A percentile compares a stretch with the other conserved stretches of the same genome.
These are phyloP conservation scores for Dendropsophus ebraccatus DNA, from an alignment of 2,113 vertebrate species.

Conservation along the genomic window DNA sequence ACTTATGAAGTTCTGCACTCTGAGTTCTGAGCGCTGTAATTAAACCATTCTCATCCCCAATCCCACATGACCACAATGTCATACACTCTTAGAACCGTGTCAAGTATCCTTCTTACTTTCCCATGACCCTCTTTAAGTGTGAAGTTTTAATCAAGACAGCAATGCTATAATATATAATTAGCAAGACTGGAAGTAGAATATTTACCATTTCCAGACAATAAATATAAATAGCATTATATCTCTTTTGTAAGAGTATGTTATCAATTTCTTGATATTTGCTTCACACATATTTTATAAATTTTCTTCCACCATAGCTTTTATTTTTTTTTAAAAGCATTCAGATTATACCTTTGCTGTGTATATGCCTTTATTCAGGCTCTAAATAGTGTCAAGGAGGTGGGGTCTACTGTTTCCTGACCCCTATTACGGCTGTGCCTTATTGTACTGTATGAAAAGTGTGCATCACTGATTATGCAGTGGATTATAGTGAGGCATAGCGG, in stretches of 20 bases:
- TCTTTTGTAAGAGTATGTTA: neutral
- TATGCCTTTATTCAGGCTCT: neutral
- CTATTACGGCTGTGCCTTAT: too few relatives aligned
- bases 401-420: too few relatives aligned
- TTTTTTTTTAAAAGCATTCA: too few relatives aligned
- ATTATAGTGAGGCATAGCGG: too few relatives aligned
- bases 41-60: neutral
- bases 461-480: too few relatives aligned
- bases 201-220: neutral
- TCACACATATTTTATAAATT: too few relatives aligned
- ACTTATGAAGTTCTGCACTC: neutral
- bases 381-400: too few relatives aligned
- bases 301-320: too few relatives aligned
- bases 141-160: conserved; percentile 7
- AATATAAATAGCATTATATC: neutral
- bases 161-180: neutral
- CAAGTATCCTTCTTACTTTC: neutral
- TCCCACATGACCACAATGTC: neutral
- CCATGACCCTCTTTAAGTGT: neutral
- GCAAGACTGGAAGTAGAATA: neutral
- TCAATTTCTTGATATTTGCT: neutral
- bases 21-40: neutral
- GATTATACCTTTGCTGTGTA: neutral
- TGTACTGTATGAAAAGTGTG: too few relatives aligned
- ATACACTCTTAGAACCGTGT: neutral